A percentile compares a stretch with the other conserved stretches of the same genome.
Conservation (phyloP, 2,113 vertebrate genomes). For the Alligator mississippiensis region DNA sequence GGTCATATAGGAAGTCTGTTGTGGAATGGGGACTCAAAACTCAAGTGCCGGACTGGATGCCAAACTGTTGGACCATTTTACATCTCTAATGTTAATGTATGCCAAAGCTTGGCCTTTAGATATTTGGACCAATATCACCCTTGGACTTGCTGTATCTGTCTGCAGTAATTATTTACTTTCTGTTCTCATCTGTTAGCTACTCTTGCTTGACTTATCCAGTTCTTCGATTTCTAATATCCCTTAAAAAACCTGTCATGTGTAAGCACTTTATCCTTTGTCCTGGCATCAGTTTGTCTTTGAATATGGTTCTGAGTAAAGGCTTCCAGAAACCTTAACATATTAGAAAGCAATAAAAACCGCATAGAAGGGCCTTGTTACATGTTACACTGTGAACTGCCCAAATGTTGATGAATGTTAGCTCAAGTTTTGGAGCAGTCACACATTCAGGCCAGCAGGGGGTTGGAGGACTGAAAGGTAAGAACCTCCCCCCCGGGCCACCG, state of each 20-base stretch:
- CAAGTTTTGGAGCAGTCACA: too few relatives aligned
- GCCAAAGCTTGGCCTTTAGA: too few relatives aligned
- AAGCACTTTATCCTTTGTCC: not conserved
- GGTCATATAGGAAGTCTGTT: too few relatives aligned
- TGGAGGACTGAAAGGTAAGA: too few relatives aligned
- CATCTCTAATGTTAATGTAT: too few relatives aligned
- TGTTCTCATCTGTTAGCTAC: not conserved
- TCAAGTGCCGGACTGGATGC: too few relatives aligned
- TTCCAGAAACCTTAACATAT: fast-evolving
- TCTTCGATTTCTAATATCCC: not conserved
- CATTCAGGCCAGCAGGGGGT: too few relatives aligned
- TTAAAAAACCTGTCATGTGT: not conserved
- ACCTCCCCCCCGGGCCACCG: too few relatives aligned
- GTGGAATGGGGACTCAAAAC: too few relatives aligned
- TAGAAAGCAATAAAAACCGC: not conserved
- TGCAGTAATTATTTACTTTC: not conserved
- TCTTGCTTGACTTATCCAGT: not conserved
- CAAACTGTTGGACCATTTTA: too few relatives aligned
- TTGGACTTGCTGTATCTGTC: not conserved
- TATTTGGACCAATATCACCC: not conserved
- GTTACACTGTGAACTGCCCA: too few relatives aligned
- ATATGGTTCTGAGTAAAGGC: not conserved
- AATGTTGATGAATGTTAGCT: too few relatives aligned
- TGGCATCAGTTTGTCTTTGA: not conserved
- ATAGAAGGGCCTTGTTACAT: not conserved